Percentiles rank a stretch among this genome's conserved stretches.
Conservation (phyloP, 2,113 vertebrate species). For the Rhinoptilus africanus region DNA sequence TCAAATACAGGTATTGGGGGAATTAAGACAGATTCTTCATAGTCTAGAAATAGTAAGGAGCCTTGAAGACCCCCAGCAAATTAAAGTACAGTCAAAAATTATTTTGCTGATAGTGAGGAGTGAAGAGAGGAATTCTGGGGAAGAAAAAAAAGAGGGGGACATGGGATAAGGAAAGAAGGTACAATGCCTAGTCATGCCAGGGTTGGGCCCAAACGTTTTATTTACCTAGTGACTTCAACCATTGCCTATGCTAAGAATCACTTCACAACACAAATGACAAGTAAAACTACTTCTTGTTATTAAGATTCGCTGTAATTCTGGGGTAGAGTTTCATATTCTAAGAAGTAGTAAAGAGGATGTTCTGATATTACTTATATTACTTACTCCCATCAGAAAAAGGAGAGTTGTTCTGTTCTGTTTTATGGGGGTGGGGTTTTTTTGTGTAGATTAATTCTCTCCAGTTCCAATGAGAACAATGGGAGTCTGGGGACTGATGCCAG, state of each 20-base stretch:
- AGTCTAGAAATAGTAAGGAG: neutral
- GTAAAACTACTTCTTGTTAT: neutral
- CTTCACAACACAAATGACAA: constrained; percentile 3
- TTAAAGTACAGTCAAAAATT: neutral
- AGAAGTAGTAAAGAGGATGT: neutral
- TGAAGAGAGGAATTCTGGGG: neutral
- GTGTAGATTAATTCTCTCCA: neutral
- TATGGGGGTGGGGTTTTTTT: accelerated
- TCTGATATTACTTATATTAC: neutral
- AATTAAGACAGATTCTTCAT: neutral
- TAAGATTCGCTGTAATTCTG: neutral
- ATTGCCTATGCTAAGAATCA: neutral
- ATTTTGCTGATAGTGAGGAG: neutral
- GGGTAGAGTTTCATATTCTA: neutral
- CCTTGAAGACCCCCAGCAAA: neutral
- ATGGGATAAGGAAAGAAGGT: neutral
- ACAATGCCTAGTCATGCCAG: neutral
- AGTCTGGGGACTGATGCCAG: neutral
- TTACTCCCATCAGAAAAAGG: neutral
- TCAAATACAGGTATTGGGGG: neutral
- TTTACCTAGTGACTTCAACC: neutral
- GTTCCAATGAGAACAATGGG: neutral
- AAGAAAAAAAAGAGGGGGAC: neutral
- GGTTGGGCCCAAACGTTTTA: neutral
- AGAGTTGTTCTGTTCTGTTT: neutral